Conservation (phyloP, 2,113 vertebrate species). For the Hemicordylus capensis region DNA sequence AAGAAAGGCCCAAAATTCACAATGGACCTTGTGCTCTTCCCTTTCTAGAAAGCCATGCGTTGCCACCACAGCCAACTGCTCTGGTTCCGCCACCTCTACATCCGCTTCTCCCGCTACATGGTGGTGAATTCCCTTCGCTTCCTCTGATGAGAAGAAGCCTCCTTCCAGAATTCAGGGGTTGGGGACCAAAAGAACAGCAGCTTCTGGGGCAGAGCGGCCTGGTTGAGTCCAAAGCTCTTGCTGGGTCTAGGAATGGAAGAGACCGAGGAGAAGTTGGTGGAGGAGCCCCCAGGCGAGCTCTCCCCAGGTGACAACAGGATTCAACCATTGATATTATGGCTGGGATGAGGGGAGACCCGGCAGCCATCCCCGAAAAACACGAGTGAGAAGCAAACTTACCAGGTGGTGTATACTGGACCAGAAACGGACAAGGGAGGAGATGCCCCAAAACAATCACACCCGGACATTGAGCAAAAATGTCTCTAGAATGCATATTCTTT, state of each 20-base stretch:
- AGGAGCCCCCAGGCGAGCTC: too few relatives aligned
- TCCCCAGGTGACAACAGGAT: neutral
- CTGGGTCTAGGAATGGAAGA: neutral
- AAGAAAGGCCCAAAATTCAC: too few relatives aligned
- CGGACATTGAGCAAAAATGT: neutral
- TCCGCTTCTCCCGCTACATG: slow-evolving; percentile 91
- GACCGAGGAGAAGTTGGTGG: too few relatives aligned
- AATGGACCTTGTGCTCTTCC: neutral
- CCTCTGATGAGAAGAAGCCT: slow-evolving; percentile 68
- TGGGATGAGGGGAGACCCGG: neutral
- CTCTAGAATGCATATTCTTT: neutral
- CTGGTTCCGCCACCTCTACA: slow-evolving; percentile 90
- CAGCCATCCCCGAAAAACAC: neutral
- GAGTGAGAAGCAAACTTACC: too few relatives aligned
- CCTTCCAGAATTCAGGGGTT: neutral
- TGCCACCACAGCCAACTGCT: slow-evolving; percentile 89
- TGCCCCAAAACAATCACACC: neutral
- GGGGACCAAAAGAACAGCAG: neutral
- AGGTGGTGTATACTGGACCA: neutral
- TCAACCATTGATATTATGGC: neutral
- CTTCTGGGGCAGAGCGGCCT: neutral
- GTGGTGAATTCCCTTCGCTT: slow-evolving; percentile 87
- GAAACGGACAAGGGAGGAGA: rapidly evolving
- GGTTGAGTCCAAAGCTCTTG: neutral
- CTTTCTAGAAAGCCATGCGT: slow-evolving; percentile 87